Conservation (phyloP, 2,113 vertebrate genomes). For the Felis chaus region DNA sequence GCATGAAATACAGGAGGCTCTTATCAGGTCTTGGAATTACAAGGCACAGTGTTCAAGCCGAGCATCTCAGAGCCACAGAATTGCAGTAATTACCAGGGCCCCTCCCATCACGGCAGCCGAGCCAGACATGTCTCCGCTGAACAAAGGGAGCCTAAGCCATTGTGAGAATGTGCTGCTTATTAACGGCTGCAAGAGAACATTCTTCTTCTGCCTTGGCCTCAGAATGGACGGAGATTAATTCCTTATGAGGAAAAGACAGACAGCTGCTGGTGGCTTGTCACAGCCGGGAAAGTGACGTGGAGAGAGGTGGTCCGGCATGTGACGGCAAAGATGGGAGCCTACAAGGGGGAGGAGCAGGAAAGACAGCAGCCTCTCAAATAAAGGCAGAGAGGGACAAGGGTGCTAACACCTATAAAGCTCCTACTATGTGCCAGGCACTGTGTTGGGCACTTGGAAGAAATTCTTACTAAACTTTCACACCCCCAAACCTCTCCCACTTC, state of each 20-base stretch:
- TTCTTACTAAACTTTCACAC: background rate
- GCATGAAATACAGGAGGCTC: background rate
- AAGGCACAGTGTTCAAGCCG: background rate
- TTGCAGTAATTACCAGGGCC: background rate
- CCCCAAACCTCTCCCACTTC: background rate
- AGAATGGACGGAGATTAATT: conserved; percentile 15
- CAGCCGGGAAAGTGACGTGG: background rate
- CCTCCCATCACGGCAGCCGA: background rate
- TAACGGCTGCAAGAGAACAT: conserved; percentile 21
- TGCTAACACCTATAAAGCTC: no score
- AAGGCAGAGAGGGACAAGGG: background rate
- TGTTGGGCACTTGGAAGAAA: background rate
- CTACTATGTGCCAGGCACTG: background rate
- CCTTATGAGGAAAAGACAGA: conserved; percentile 44
- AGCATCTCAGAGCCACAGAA: background rate
- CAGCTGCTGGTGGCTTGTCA: background rate
- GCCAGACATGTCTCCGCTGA: background rate
- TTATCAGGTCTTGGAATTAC: background rate
- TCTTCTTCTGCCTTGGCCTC: conserved; percentile 18
- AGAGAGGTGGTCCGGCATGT: no score
- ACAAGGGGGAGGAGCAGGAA: background rate
- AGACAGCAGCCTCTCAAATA: background rate
- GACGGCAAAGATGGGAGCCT: background rate
- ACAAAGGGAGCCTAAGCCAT: background rate
- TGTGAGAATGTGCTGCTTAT: background rate